Base-by-base conservation (phyloP, 92 coral and sea anemone genomes). In the Nematostella vectensis region DNA sequence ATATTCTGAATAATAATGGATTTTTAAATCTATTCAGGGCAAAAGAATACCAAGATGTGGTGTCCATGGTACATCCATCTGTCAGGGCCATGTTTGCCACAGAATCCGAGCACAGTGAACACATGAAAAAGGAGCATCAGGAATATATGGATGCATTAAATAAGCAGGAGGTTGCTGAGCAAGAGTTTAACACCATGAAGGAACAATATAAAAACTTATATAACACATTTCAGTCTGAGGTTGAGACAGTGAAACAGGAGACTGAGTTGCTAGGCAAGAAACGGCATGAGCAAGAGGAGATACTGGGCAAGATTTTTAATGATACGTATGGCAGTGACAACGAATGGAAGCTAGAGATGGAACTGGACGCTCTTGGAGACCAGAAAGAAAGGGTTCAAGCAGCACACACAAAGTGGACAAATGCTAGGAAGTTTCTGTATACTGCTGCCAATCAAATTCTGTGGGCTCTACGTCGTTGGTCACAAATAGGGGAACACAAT, bases 401-500 rank as follows among this genome's bases (percentile, higher is more conserved):
- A 23, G 85, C 97, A 31, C 57, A 76, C 43, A 42, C 57, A 25
- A 71, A 79, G 13, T 89, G 97, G 97, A 60, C 16, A 8, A 83
- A 66, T 74, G 96, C 95, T 0, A 79, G 57, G 58, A 76, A 71
- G 17, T 78, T 76, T 31, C 72, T 78, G 44, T 57, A 61, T 17
- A 48, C 79, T 16, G 97, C 91, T 1, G 31, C 50, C 15, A 62
- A 55, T n/a, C 97, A 89, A 67, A 58, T 89, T 24, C 66, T 74
- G 25, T 86, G 85, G 85, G 79, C 96, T 11, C 67, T 94, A n/a
- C 65, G 87, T 21, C 82, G 97, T 17, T 89, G 97, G 97, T 85
- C 83, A 8, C 97, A 89, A 78, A 89, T 89, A 40, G 61, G 71
- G 24, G 58, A 89, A 27, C 71, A 77, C 31, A 69, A 58, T 51